Base-by-base conservation (phyloP, 2,113 vertebrate genomes). In the Petaurus breviceps region DNA sequence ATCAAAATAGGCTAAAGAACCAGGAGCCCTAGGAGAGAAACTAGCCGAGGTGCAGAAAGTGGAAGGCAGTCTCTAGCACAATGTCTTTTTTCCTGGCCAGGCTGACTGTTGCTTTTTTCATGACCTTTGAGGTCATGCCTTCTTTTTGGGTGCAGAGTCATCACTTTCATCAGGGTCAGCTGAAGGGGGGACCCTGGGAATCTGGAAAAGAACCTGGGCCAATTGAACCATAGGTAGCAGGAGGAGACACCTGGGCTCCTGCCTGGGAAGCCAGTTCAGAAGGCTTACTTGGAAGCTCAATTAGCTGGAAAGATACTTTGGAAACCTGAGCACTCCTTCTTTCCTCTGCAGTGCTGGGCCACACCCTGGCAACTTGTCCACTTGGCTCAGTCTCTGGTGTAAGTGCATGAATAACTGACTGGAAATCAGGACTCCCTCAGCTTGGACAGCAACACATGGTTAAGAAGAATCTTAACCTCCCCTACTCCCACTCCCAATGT, bases 241-340 rank as follows among this genome's bases (percentile, higher is more conserved):
- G 52, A 14, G 1, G 52, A 14, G 0, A 25, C 43, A 77, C 23
- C 31, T 22, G 5, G 3, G 0, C 7, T 7, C 0, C 2, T 53
- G 26, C 90, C 28, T 14, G 94, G 19, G 54, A 84, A 24, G 47
- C 50, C 31, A 23, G n/a, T 84, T 43, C n/a, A 49, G 46, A 14
- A 25, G 89, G 55, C 68, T 61, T 8, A 51, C 37, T 47, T 0
- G 10, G 77, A 54, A 46, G 19, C 77, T 8, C n/a, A 25, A 90
- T 46, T 4, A 9, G 25, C 46, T n/a, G 51, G 28, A n/a, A n/a
- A 57, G 84, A 49, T n/a, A 61, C n/a, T 46, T 19, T 0, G 19
- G 43, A 55, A 5, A 84, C 37, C n/a, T 84, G 68, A 43, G 7
- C n/a, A 43, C 19, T 77, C 61, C 61, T n/a, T 28, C 53, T 54